Base-by-base conservation (phyloP, 2,888 invertebrate species). In the Nomada flava region DNA sequence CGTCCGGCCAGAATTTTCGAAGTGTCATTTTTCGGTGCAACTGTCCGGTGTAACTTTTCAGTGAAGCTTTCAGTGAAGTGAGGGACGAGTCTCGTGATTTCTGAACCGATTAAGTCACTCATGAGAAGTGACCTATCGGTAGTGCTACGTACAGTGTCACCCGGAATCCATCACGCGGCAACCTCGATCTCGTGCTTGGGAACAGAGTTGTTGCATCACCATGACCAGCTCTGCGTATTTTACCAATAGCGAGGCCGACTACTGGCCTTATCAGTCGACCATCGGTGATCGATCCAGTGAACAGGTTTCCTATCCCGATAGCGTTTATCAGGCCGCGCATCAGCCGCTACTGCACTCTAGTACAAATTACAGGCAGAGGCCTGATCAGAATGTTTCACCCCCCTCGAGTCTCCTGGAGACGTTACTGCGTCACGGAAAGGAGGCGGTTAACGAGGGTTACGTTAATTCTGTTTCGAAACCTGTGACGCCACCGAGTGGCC, bases 211-310 rank as follows among this genome's bases (percentile, higher is more conserved):
- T 44, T 9, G 26, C 1, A 13, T 15, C 26, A 7, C 0, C n/a
- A 92, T 92, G 92, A 57, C 90, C 20, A 91, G 90, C 67, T 89
- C 90, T 1, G 81, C 87, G 3, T 90, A 90, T 67, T 91, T 87
- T 60, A 52, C 88, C 4, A 85, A 71, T 44, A 81, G 26, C 74
- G 91, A 91, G 42, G 15, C 74, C 5, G 86, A 86, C 20, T 90
- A 91, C 67, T 92, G 91, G 91, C 83, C 88, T 1, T 89, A 88
- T 79, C 89, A 87, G 50, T 77, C 86, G 20, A 0, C n/a, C 0
- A 77, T 86, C 52, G 85, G 82, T 7, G 68, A 85, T 9, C 84
- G 83, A 3, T 65, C 71, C 20, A 47, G 63, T 18, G 88, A 82
- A n/a, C 82, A 85, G 23, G 55, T 50, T 29, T 15, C 23, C 0